Evolutionary conservation across 2,797 vertebrate species (phyloP), one percentile per base, ranked within the genome.

Genomic region (Dermochelys coriacea): DNA sequence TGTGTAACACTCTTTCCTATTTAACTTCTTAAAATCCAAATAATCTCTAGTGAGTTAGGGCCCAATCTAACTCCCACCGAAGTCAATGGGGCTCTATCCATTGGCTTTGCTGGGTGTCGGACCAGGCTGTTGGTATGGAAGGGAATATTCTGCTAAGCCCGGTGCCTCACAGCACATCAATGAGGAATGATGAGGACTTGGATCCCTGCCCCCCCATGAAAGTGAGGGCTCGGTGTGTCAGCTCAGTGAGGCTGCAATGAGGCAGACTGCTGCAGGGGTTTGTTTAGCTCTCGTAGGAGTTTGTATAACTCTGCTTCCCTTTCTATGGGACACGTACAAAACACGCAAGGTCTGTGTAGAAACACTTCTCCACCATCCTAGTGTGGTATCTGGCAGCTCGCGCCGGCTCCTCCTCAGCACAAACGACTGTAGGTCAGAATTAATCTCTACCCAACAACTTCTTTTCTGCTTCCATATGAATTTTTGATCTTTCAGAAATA

Each of bases 181-280:
- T 77, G 71, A 83, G 2, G 52, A 51, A 16, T n/a, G n/a, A n/a
- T n/a, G n/a, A n/a, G n/a, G n/a, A 47, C 74, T 88, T 3, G 0
- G 8, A 94, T 2, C 27, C 0, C 0, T 55, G 2, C 55, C 55
- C 25, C 0, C 0, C 87, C 52, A 77, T 5, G 19, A 37, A 37
- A 68, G 27, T 9, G 7, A 68, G n/a, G 18, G 19, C n/a, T 11
- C 19, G 5, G 19, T 37, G 64, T 10, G 18, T 37, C 64, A 21
- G n/a, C 64, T 68, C n/a, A 68, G n/a, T 9, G 8, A 10, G 19
- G n/a, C 64, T 3, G 64, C 57, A 80, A 14, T 55, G 81, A 68
- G 51, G 29, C 25, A 3, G 7, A 18, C 34, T 80, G 37, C 5
- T 37, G 2, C 1, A 61, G 49, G 10, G 3, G 5, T 71, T 85